Evolutionary conservation across 2,888 invertebrate genomes (phyloP).

Genomic region (Tryphoninae sp.): DNA sequence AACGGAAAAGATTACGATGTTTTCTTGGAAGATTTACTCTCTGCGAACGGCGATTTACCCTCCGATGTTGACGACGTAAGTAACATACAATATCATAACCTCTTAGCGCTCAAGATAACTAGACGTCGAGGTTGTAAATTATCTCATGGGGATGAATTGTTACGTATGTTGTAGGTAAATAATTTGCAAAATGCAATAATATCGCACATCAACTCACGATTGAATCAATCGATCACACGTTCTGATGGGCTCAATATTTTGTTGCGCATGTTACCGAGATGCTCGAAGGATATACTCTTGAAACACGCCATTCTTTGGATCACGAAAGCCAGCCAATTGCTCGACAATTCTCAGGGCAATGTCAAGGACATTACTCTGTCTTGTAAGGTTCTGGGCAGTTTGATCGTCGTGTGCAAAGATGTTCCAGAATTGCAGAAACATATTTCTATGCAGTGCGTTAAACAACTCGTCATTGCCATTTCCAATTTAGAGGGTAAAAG

Average conservation of each 20-base stretch:
- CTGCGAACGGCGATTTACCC: conserved; percentile 69
- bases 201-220: conserved; percentile 71
- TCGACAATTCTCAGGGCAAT: conserved; percentile 71
- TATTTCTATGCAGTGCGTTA: conserved; percentile 75
- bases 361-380: conserved; percentile 67
- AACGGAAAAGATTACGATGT: conserved; percentile 67
- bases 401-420: conserved; percentile 71
- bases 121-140: neutral
- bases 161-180: conserved; percentile 67
- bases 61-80: conserved; percentile 69
- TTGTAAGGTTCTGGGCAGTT: conserved; percentile 69
- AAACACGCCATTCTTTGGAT: conserved; percentile 76
- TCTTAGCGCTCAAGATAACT: neutral
- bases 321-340: conserved; percentile 70
- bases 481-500: conserved; percentile 62
- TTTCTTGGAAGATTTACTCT: conserved; percentile 68
- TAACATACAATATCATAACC: conserved; percentile 34
- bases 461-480: conserved; percentile 73
- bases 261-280: conserved; percentile 65
- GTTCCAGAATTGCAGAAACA: conserved; percentile 76
- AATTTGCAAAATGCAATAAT: conserved; percentile 67
- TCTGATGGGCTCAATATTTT: conserved; percentile 71
- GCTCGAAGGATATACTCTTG: conserved; percentile 64
- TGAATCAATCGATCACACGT: conserved; percentile 72
- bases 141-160: neutral